Evolutionary conservation across 2,113 vertebrate genomes (phyloP).

Genomic region (Sebastes fasciatus): DNA sequence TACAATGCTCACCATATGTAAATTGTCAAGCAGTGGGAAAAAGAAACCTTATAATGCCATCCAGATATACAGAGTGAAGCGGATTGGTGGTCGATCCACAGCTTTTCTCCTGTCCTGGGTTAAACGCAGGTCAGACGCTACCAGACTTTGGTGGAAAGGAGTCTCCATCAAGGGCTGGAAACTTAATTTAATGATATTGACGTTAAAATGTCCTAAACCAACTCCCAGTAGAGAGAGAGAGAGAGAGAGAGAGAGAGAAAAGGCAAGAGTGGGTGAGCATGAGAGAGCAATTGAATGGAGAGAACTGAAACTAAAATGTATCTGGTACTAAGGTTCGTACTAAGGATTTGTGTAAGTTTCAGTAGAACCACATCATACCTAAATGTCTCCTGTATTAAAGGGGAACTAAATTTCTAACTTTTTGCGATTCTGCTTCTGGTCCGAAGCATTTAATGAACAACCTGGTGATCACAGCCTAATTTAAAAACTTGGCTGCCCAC

Average conservation of each 20-base stretch:
- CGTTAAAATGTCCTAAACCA: background rate
- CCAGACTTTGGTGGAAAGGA: background rate
- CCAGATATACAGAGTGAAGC: background rate
- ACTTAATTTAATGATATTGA: background rate
- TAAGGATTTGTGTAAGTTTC: background rate
- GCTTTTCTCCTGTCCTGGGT: background rate
- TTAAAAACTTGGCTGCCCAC: background rate
- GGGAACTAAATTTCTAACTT: no score
- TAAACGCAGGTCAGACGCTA: background rate
- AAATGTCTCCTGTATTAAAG: background rate
- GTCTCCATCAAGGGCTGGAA: background rate
- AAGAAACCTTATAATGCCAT: slow-evolving; percentile 2
- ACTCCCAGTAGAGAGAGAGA: background rate
- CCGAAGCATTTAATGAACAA: background rate
- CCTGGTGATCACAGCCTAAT: background rate
- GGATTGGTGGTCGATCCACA: background rate
- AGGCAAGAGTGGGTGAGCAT: no score
- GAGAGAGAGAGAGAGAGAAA: background rate
- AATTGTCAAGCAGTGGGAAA: background rate
- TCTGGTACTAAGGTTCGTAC: background rate
- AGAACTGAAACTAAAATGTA: background rate
- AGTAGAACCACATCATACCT: background rate
- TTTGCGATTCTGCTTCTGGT: background rate
- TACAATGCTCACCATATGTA: background rate
- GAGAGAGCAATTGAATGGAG: background rate